Evolutionary conservation across 2,797 vertebrate species (phyloP).

Genomic region (Kryptolebias ocellatus): DNA sequence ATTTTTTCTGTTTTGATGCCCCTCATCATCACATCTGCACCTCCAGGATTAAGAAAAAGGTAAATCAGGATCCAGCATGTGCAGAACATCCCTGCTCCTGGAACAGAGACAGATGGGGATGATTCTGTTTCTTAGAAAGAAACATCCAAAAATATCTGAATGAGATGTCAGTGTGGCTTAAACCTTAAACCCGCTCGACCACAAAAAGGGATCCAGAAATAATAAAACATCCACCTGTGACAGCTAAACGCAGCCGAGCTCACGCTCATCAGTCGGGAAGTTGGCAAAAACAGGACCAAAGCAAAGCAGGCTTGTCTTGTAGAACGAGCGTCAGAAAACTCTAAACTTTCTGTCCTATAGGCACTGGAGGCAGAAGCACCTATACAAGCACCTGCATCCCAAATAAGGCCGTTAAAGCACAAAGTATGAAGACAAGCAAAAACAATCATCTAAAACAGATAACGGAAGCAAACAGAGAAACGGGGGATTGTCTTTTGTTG

Average conservation of each 20-base stretch:
- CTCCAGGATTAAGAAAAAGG: slow-evolving; percentile 12
- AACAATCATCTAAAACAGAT: slow-evolving; percentile 19
- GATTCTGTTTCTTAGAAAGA: slow-evolving; percentile 17
- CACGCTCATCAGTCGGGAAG: not conserved
- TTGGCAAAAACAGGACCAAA: not conserved
- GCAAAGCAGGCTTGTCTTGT: not conserved
- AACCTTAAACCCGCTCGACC: slow-evolving; percentile 7
- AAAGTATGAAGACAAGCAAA: slow-evolving; percentile 24
- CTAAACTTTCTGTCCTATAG: slow-evolving; percentile 54
- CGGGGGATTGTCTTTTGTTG: slow-evolving; percentile 27
- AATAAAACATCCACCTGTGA: not conserved
- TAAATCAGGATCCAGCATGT: slow-evolving; percentile 14
- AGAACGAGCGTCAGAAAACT: slow-evolving; percentile 1
- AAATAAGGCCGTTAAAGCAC: slow-evolving; percentile 71
- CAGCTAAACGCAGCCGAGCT: slow-evolving; percentile 3
- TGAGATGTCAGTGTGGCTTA: not conserved
- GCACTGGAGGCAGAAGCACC: slow-evolving; percentile 67
- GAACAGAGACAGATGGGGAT: not conserved
- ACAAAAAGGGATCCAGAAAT: slow-evolving; percentile 8
- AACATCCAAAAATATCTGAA: slow-evolving; percentile 14
- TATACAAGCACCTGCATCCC: slow-evolving; percentile 54
- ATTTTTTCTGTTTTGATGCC: not conserved
- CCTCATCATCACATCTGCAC: not conserved
- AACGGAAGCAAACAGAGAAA: slow-evolving; percentile 19
- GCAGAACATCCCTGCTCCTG: slow-evolving; percentile 7